Evolutionary conservation across 2,797 vertebrate species (phyloP), one percentile per base, ranked within the genome.

Genomic region (Falco novaeseelandiae): DNA sequence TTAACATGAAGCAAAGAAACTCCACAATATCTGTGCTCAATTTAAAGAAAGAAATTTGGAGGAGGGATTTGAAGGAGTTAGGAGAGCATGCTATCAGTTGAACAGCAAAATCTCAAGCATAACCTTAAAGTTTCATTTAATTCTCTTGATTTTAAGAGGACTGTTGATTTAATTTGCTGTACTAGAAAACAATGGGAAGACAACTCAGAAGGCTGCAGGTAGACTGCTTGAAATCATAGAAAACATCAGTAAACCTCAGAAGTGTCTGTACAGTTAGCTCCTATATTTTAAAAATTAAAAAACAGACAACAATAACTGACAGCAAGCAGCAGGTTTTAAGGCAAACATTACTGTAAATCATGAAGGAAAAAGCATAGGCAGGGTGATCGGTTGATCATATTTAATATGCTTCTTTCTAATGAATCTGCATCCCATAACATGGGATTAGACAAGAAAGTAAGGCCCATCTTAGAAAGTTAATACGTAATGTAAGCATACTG

Each of bases 321-420:
- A 84, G 23, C 6, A 52, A 82, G 32, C 5, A 38, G 14, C 12
- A 61, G 6, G 8, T 36, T 81, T 85, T 49, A 52, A 52, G 18
- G 51, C 10, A 4, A 71, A 52, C 16, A 32, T 16, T 10, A n/a
- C 23, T 2, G 0, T 18, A 73, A 58, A 49, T 6, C 2, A 7
- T 2, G 7, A 76, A 69, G n/a, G 30, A 48, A 78, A 81, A 70
- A 38, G 27, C 25, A 46, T 0, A 22, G 26, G 6, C 90, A 70
- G 12, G 1, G 59, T 46, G 36, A 78, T 18, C 49, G 57, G 9
- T 7, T 72, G 17, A 63, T 73, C 42, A 62, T 7, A 21, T 22
- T 38, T 10, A 57, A 44, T 21, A 19, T 5, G 6, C 10, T 57
- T 63, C 17, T n/a, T n/a, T n/a, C 40, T 61, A 49, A 49, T 4